A percentile compares a stretch with the other conserved stretches of the same genome.
Conservation (phyloP, 2,113 vertebrate genomes). For the Dipodomys spectabilis region DNA sequence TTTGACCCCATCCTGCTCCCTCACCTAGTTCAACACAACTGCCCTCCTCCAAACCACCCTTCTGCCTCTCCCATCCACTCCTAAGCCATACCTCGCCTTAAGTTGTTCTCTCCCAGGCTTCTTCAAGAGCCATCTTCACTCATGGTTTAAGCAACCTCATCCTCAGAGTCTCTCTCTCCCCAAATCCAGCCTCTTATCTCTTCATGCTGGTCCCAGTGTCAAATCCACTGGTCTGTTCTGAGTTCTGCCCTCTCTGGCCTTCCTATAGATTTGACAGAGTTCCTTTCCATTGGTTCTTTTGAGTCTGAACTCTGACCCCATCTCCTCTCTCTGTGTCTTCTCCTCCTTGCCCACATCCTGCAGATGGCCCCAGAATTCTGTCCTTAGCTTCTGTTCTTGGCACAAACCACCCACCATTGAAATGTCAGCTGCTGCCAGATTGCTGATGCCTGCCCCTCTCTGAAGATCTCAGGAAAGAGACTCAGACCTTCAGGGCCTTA, state of each 20-base stretch:
- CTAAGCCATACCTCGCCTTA: not conserved
- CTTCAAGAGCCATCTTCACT: not conserved
- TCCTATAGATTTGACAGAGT: not conserved
- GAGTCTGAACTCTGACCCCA: not conserved
- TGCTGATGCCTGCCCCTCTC: fast-evolving
- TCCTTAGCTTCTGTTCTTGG: not conserved
- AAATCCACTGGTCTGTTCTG: not conserved
- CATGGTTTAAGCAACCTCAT: not conserved
- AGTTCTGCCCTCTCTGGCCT: not conserved
- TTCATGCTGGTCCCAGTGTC: not conserved
- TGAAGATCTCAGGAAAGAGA: not conserved
- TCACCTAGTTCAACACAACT: not conserved
- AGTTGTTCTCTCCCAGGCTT: not conserved
- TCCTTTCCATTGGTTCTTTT: not conserved
- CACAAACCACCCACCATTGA: not conserved
- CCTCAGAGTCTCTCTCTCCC: not conserved
- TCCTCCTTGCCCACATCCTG: not conserved
- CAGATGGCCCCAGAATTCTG: not conserved
- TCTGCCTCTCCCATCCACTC: not conserved
- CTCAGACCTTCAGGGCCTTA: not conserved
- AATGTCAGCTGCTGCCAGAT: not conserved
- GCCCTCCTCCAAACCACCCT: not conserved
- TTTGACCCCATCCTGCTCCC: not conserved
- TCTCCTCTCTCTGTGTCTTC: not conserved
- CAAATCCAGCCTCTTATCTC: not conserved